phyloP scores from a whole-genome alignment of 2,888 invertebrate genomes.

The Tinea trinotella region DNA sequence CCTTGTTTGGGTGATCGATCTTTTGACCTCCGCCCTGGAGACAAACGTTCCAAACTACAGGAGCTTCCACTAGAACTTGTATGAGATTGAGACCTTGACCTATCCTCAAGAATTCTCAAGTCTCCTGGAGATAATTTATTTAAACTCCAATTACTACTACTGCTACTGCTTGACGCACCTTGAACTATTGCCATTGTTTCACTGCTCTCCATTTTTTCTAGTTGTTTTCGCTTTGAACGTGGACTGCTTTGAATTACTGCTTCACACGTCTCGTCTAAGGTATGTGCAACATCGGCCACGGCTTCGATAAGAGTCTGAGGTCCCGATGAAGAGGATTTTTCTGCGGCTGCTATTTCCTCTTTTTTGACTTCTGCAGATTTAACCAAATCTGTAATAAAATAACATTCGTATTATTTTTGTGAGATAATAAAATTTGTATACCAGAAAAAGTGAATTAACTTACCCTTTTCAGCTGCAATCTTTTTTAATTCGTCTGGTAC shows the following conservation, averaged over 20 bases:
- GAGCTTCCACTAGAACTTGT: slow-evolving; percentile 68
- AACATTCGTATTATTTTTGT: background rate
- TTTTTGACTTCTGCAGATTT: slow-evolving; percentile 35
- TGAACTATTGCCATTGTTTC: slow-evolving; percentile 61
- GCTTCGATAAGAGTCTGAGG: slow-evolving; percentile 74
- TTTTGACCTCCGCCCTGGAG: slow-evolving; percentile 63
- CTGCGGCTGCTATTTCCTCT: slow-evolving; percentile 35
- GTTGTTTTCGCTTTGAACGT: slow-evolving; percentile 60
- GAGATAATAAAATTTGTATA: background rate
- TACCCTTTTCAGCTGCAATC: slow-evolving; percentile 61
- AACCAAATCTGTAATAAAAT: slow-evolving; percentile 22
- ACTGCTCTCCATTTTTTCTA: slow-evolving; percentile 63
- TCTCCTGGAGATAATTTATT: slow-evolving; percentile 67
- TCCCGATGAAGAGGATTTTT: slow-evolving; percentile 37
- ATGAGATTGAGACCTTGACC: slow-evolving; percentile 61
- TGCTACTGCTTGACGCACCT: slow-evolving; percentile 64
- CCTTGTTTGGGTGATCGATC: slow-evolving; percentile 65
- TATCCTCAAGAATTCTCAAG: slow-evolving; percentile 59
- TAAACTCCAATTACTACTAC: slow-evolving; percentile 68
- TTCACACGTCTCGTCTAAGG: slow-evolving; percentile 78
- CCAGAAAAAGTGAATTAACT: too few species aligned
- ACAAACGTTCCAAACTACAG: slow-evolving; percentile 62
- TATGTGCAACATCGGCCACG: slow-evolving; percentile 76
- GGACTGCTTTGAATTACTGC: slow-evolving; percentile 77
- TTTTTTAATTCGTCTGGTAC: slow-evolving; percentile 74